Evolutionary conservation across 2,888 invertebrate species (phyloP).

Genomic region (Trachelus tabidus): DNA sequence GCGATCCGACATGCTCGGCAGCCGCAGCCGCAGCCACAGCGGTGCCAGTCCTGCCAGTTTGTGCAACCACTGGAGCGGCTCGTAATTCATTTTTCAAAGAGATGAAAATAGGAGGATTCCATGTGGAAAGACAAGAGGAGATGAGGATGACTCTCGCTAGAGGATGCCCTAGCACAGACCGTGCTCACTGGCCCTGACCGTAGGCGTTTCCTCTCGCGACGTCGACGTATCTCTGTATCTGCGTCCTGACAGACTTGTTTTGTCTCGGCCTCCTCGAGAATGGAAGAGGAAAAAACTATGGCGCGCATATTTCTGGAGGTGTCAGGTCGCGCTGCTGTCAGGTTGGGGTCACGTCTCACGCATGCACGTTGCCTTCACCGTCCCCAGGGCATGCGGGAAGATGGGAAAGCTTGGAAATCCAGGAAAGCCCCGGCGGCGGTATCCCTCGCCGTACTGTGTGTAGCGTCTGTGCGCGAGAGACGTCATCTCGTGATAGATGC

Average conservation of each 20-base stretch:
- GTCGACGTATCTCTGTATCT: neutral
- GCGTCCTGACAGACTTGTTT: neutral
- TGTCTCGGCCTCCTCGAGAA: neutral
- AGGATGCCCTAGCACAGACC: neutral
- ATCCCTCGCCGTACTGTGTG: neutral
- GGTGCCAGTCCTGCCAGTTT: neutral
- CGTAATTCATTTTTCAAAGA: slow-evolving; percentile 56
- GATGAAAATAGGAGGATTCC: slow-evolving; percentile 31
- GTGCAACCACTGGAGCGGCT: slow-evolving; percentile 13
- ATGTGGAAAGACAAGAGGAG: neutral
- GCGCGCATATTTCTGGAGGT: slow-evolving; percentile 32
- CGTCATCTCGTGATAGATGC: slow-evolving; percentile 52
- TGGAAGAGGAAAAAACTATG: slow-evolving; percentile 14
- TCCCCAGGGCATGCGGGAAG: slow-evolving; percentile 35
- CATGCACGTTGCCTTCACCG: slow-evolving; percentile 35
- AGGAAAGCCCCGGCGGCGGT: slow-evolving; percentile 1
- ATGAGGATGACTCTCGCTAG: neutral
- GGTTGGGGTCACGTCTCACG: slow-evolving; percentile 39
- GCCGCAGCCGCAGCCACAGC: neutral
- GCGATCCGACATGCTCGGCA: slow-evolving; percentile 11
- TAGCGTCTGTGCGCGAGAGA: neutral
- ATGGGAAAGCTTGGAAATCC: slow-evolving; percentile 16
- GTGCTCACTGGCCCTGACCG: neutral
- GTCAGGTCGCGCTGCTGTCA: slow-evolving; percentile 32
- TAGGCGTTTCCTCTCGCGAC: neutral